Conservation (phyloP, 2,888 invertebrate species). For the Trichopoda pennipes region DNA sequence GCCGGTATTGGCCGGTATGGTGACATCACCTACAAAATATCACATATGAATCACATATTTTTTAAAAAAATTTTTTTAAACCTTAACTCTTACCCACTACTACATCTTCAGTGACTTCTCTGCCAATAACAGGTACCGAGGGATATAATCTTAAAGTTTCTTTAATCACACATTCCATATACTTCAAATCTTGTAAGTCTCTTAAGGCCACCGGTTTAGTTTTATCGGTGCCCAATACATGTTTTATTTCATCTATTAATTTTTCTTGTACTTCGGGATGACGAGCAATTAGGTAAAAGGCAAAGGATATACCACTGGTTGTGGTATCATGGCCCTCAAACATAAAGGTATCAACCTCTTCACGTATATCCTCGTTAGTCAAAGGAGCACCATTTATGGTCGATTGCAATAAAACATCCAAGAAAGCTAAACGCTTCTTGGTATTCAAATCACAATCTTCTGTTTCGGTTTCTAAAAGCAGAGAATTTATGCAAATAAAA, state of each 20-base stretch:
- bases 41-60: neutral
- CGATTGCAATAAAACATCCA: conserved; percentile 85
- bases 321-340: conserved; percentile 82
- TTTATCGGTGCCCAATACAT: conserved; percentile 74
- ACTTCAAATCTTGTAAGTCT: conserved; percentile 76
- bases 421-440: conserved; percentile 84
- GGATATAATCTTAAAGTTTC: conserved; percentile 85
- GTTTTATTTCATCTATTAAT: conserved; percentile 74
- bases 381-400: conserved; percentile 83
- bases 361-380: conserved; percentile 83
- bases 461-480: neutral
- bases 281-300: conserved; percentile 75
- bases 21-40: conserved; percentile 74
- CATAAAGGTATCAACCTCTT: conserved; percentile 86
- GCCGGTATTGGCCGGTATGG: conserved; percentile 74
- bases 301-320: conserved; percentile 76
- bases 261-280: conserved; percentile 75
- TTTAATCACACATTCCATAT: conserved; percentile 85
- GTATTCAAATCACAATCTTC: conserved; percentile 79
- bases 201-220: conserved; percentile 69
- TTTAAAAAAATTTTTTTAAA: neutral
- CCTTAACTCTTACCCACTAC: conserved; percentile 81
- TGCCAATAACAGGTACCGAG: conserved; percentile 84
- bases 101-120: conserved; percentile 82
- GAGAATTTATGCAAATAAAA: no score